A percentile compares a stretch with the other conserved stretches of the same genome.
Evolutionary conservation across 2,888 invertebrate species (phyloP).

Genomic region (Deilephila porcellus): DNA sequence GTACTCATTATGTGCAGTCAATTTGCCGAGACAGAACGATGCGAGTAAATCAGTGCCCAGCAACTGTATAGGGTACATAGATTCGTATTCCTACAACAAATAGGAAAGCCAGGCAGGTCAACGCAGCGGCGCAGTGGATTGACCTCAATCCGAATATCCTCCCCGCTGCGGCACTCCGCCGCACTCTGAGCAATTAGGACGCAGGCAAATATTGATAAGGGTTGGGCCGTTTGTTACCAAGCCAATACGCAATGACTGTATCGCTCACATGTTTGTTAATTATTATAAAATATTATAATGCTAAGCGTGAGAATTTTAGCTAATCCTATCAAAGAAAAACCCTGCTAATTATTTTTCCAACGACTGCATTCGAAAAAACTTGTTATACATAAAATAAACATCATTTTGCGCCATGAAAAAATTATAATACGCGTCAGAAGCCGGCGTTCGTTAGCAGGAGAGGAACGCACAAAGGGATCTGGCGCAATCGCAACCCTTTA

Average conservation of each 20-base stretch:
- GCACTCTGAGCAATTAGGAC: slow-evolving; percentile 3
- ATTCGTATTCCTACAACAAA: not conserved
- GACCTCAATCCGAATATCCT: slow-evolving; percentile 9
- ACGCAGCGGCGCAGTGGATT: not conserved
- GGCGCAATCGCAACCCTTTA: not conserved
- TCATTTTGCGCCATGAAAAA: not conserved
- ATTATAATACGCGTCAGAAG: slow-evolving; percentile 3
- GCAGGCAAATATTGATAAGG: slow-evolving; percentile 12
- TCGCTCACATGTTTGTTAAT: not conserved
- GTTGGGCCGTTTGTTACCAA: slow-evolving; percentile 10
- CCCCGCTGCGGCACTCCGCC: not conserved
- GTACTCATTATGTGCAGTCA: too few relatives aligned
- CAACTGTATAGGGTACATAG: not conserved
- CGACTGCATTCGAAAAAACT: not conserved
- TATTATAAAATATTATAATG: too few relatives aligned
- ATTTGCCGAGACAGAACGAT: too few relatives aligned
- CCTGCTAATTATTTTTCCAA: not conserved
- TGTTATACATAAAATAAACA: slow-evolving; percentile 9
- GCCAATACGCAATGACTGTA: slow-evolving; percentile 2
- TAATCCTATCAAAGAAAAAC: not conserved
- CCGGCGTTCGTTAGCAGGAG: slow-evolving; percentile 16
- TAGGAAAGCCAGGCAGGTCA: not conserved
- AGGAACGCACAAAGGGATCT: not conserved
- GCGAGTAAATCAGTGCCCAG: too few relatives aligned
- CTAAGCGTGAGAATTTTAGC: not conserved